Evolutionary conservation across 1,140 invertebrate genomes (phyloP), one percentile per base, ranked within the genome.

Genomic region (Hormaphis cornu): DNA sequence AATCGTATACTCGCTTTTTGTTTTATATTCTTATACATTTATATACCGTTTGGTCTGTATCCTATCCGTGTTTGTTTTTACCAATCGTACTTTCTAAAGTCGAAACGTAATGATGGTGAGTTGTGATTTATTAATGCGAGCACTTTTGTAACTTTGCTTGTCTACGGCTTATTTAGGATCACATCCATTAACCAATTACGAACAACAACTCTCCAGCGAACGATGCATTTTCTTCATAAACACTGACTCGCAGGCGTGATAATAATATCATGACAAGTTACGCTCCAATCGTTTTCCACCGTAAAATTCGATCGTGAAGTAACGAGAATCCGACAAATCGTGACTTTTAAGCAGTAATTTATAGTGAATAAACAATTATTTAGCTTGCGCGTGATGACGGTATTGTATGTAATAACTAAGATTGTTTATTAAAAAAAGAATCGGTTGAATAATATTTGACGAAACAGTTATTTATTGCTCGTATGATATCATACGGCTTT

Each of bases 121-220:
- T 1, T 3, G 54, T 58, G 54, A 58, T 58, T 58, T 58, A 58
- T 58, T 58, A 40, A 20, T 20, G 14, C 8, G 8, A 16, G 54
- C 20, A 8, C 33, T 58, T 40, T 58, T 61, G 40, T 44, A 61
- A 61, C 40, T 18, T 66, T 20, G 20, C 50, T 46, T 50, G 61
- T 40, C 35, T 66, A 46, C 58, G 18, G 42, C 3, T 66, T 66
- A 28, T 66, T 66, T 66, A 48, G 44, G 30, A 66, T 35, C 18
- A 16, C 44, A 66, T 66, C 61, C 61, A 66, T 66, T 66, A 66
- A 24, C 61, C 44, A 66, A 66, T 66, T 66, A 66, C 28, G 18
- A 18, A 18, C 8, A 22, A 35, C 28, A 44, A 37, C 44, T 66
- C 61, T 66, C 61, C 14, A 33, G 61, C 50, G 61, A 66, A 44